Base-by-base conservation (phyloP, 2,888 invertebrate species). In the Ectemnius continuus region DNA sequence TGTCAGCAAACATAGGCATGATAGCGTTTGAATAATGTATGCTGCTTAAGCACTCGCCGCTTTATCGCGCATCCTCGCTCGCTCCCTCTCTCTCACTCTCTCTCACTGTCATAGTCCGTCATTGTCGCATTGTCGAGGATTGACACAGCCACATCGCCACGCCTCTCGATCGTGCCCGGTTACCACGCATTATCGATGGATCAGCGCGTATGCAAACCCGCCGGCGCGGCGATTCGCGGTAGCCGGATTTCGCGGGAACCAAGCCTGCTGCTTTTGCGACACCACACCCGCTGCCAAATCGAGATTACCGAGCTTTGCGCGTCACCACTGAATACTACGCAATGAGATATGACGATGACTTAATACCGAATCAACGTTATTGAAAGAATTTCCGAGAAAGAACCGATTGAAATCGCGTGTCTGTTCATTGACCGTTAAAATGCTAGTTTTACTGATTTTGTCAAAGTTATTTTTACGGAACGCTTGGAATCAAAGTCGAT, bases 11-110 rank as follows among this genome's bases (percentile, higher is more conserved):
- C 85, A 88, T 79, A 84, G 85, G 84, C 85, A 85, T 84, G 85
- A 86, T 85, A 84, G 83, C 85, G 80, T 82, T 87, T 88, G 90
- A 88, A 89, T 89, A 90, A 89, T 90, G 89, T 88, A 89, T 89
- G 86, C 85, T 84, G 85, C 83, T 87, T 86, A 88, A 84, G 82
- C 87, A 78, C 73, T 77, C 74, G 76, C 73, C 77, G 80, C 80
- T 78, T 76, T 69, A 68, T 75, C 56, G 71, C 79, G 70, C 76
- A 75, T 23, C 46, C 67, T 79, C 61, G 61, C 70, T 75, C 52
- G 20, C 14, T 66, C 66, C 14, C 63, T n/a, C 56, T 23, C 28
- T 64, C 28, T 20, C 56, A 16, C 48, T 28, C 68, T 14, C n/a
- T 46, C n/a, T 58, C 56, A 8, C 16, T 36, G 36, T 36, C 36